These are phyloP conservation scores for Drosophila subpulchrella DNA, from an alignment of 1,140 invertebrate genomes.

Conservation along the genomic window DNA sequence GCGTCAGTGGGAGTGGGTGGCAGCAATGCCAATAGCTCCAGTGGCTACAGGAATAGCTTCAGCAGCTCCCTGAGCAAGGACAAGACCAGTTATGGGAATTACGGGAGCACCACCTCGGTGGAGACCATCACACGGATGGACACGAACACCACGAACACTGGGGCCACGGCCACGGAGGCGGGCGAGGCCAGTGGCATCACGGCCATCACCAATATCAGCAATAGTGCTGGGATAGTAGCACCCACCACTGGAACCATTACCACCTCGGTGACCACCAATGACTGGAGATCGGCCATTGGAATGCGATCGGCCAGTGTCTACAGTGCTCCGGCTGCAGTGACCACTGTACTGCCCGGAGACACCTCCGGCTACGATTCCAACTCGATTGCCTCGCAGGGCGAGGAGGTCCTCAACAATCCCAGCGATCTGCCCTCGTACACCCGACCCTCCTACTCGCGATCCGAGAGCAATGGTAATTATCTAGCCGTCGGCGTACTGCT, in stretches of 20 bases:
- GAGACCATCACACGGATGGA: conserved; percentile 83
- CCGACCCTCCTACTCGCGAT: conserved; percentile 78
- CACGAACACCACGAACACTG: conserved; percentile 69
- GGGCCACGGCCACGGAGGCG: conserved; percentile 56
- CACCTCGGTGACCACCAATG: conserved; percentile 56
- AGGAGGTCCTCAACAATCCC: conserved; percentile 65
- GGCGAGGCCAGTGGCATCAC: conserved; percentile 58
- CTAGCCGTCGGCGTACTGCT: conserved; percentile 80
- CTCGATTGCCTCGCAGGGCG: conserved; percentile 62
- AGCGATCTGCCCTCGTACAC: conserved; percentile 81
- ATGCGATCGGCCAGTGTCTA: conserved; percentile 81
- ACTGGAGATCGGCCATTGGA: conserved; percentile 75
- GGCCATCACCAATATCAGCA: conserved; percentile 55
- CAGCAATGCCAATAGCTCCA: conserved; percentile 51
- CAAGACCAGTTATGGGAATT: conserved; percentile 78
- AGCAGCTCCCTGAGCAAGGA: conserved; percentile 76
- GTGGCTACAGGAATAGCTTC: conserved; percentile 65
- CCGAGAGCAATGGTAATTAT: conserved; percentile 84
- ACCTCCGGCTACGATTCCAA: conserved; percentile 76
- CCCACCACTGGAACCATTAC: conserved; percentile 47
- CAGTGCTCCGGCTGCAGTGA: conserved; percentile 76
- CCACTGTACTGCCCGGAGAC: conserved; percentile 63
- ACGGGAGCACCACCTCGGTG: conserved; percentile 76
- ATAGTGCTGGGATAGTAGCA: conserved; percentile 25
- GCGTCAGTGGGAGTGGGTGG: not conserved